Conservation (phyloP, 2,797 vertebrate genomes). For the Enteromius thamalakanensis region DNA sequence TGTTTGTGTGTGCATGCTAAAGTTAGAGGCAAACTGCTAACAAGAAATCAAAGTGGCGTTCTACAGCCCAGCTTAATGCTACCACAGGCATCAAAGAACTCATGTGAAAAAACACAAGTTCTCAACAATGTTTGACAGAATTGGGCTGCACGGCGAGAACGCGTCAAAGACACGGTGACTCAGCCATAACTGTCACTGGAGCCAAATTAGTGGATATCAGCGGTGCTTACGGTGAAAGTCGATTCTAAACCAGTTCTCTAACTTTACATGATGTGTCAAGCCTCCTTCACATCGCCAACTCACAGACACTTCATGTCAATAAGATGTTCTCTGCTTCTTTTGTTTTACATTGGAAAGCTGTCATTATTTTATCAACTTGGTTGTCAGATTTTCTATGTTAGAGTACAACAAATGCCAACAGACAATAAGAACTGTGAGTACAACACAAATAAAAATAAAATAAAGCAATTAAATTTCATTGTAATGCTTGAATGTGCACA, state of each 20-base stretch:
- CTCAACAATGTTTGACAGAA: conserved; percentile 42
- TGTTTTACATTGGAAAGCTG: background rate
- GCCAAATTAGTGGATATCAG: conserved; percentile 39
- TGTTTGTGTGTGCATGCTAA: conserved; percentile 38
- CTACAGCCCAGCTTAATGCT: conserved; percentile 36
- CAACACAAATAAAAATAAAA: background rate
- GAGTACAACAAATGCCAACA: background rate
- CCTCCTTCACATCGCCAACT: background rate
- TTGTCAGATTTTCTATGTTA: background rate
- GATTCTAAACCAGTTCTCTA: conserved; percentile 27
- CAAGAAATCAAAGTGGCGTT: conserved; percentile 25
- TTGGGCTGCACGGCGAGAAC: conserved; percentile 4
- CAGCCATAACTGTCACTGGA: conserved; percentile 39
- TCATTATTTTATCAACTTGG: background rate
- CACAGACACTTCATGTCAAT: background rate
- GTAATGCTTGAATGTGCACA: background rate
- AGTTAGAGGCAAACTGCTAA: conserved; percentile 53
- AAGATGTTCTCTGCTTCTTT: background rate
- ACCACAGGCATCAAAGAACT: conserved; percentile 31
- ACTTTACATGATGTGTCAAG: conserved; percentile 25
- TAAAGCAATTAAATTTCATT: background rate
- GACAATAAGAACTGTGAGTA: background rate
- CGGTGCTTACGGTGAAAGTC: background rate
- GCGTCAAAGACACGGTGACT: conserved; percentile 21
- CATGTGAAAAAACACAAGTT: conserved; percentile 16